Conservation (phyloP, 2,888 invertebrate genomes). For the Cordilura impudica region DNA sequence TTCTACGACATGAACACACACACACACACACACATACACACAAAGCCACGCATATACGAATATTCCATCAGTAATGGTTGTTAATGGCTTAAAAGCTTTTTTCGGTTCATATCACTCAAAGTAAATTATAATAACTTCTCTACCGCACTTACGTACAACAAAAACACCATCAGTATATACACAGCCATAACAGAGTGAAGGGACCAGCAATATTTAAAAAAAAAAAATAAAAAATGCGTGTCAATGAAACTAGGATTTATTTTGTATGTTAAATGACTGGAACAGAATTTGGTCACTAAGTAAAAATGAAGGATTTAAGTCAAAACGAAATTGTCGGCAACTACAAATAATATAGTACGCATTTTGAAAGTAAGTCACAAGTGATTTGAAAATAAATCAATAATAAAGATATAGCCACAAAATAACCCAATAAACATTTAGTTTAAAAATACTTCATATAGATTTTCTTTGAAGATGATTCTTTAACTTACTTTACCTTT, state of each 20-base stretch:
- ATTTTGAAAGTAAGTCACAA: too few species aligned
- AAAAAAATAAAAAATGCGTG: conserved; percentile 9
- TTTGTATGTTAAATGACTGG: conserved; percentile 3
- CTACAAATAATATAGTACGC: too few species aligned
- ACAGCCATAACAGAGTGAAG: not conserved
- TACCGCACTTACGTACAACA: conserved; percentile 45
- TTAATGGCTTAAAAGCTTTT: conserved; percentile 75
- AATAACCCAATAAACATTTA: too few species aligned
- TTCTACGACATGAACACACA: not conserved
- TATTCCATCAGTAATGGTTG: conserved; percentile 43
- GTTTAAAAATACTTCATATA: too few species aligned
- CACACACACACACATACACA: not conserved
- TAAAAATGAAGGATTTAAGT: too few species aligned
- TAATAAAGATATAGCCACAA: too few species aligned
- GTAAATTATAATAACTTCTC: conserved; percentile 60
- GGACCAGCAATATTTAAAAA: not conserved
- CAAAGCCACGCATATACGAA: not conserved
- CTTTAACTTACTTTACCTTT: too few species aligned
- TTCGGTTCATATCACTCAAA: conserved; percentile 70
- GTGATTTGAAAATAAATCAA: too few species aligned
- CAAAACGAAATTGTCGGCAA: too few species aligned
- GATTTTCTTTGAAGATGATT: too few species aligned
- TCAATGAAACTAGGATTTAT: conserved; percentile 19
- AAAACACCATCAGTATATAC: conserved; percentile 14
- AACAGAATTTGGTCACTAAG: too few species aligned